Evolutionary conservation across 2,113 vertebrate genomes (phyloP).

Genomic region (Anser brachyrhynchus): DNA sequence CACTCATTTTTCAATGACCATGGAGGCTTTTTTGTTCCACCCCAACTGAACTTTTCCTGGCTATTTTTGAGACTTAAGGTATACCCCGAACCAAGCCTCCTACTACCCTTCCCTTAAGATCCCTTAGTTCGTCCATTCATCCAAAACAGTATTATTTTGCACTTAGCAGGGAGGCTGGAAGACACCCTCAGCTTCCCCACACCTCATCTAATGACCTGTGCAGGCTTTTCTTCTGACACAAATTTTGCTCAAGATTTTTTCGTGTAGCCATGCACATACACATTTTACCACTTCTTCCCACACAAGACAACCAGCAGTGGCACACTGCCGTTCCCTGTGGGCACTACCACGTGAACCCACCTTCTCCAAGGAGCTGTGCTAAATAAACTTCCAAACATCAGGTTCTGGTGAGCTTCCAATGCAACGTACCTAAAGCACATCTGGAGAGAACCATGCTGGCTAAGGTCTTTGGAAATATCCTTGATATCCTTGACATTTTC

Average conservation of each 20-base stretch:
- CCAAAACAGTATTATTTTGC: neutral
- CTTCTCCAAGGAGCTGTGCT: neutral
- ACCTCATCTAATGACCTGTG: neutral
- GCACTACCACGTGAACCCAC: no score
- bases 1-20: neutral
- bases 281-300: neutral
- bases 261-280: fast-evolving
- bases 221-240: neutral
- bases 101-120: neutral
- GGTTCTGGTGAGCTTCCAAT: neutral
- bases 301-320: fast-evolving
- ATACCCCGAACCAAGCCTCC: neutral
- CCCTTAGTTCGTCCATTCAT: neutral
- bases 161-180: neutral
- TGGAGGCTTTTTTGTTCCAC: fast-evolving
- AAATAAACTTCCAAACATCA: neutral
- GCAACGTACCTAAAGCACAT: fast-evolving
- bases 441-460: neutral
- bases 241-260: neutral
- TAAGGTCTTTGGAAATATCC: neutral
- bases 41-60: neutral
- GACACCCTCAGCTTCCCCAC: neutral
- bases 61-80: neutral
- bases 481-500: no score
- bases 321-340: neutral